A percentile compares a stretch with the other conserved stretches of the same genome.
Conservation (phyloP, 2,888 invertebrate species). For the Standfussiana lucernea region DNA sequence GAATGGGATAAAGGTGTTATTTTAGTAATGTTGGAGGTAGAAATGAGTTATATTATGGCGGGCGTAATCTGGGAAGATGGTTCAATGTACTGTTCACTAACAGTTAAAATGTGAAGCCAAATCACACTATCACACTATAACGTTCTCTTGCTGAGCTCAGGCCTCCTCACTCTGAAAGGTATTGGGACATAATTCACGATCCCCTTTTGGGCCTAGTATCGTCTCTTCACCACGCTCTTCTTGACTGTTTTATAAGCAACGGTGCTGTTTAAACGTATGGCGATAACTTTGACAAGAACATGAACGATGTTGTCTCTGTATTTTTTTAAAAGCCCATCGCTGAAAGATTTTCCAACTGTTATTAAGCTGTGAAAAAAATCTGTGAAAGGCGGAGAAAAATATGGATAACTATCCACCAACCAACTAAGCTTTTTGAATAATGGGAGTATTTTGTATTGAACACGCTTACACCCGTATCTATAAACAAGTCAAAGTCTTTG, state of each 20-base stretch:
- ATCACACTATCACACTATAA: not conserved
- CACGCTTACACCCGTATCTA: too few relatives aligned
- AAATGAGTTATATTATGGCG: not conserved
- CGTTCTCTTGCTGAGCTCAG: not conserved
- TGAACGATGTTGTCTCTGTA: not conserved
- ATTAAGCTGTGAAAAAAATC: not conserved
- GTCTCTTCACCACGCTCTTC: not conserved
- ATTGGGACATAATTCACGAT: not conserved
- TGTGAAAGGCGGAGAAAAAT: not conserved
- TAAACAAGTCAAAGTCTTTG: too few relatives aligned
- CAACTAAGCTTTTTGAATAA: not conserved
- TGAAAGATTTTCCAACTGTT: not conserved
- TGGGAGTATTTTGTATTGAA: too few relatives aligned
- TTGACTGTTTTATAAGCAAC: not conserved
- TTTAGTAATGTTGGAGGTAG: constrained; percentile 29
- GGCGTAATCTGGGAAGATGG: not conserved
- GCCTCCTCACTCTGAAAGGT: not conserved
- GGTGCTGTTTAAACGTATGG: not conserved
- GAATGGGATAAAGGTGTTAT: constrained; percentile 29
- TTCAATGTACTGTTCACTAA: constrained; percentile 2
- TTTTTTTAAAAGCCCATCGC: too few relatives aligned
- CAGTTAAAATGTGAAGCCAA: not conserved
- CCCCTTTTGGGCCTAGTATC: not conserved
- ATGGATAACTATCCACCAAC: too few relatives aligned
- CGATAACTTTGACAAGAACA: not conserved